A percentile compares a stretch with the other conserved stretches of the same genome.
Conservation (phyloP, 2,797 vertebrate genomes). For the Schizothorax lantsangensis region DNA sequence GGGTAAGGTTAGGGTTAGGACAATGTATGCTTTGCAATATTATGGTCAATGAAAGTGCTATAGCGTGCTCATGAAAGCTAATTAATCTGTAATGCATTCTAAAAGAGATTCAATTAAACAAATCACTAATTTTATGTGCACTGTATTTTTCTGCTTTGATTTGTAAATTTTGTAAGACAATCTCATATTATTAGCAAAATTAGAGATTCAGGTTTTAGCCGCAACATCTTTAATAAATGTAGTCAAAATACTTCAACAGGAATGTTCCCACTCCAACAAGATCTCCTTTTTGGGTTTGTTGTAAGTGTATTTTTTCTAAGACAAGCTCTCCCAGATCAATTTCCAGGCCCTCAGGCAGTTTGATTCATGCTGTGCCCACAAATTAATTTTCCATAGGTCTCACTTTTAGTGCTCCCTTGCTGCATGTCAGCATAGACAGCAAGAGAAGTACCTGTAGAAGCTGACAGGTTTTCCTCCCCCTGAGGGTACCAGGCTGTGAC, state of each 20-base stretch:
- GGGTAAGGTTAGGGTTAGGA: not conserved
- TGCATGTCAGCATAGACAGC: conserved; percentile 67
- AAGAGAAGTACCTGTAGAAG: conserved; percentile 64
- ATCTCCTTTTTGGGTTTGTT: conserved; percentile 19
- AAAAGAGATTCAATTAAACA: not conserved
- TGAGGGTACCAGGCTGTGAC: conserved; percentile 50
- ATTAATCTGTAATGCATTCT: not conserved
- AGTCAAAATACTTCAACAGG: not conserved
- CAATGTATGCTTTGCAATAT: not conserved
- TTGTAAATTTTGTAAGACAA: not conserved
- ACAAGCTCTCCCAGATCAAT: conserved; percentile 58
- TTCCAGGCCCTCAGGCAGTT: conserved; percentile 60
- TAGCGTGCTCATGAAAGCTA: not conserved
- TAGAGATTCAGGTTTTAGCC: not conserved
- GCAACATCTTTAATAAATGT: not conserved
- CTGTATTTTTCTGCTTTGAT: not conserved
- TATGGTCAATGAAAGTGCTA: not conserved
- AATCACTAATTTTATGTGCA: not conserved
- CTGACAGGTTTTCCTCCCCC: conserved; percentile 70
- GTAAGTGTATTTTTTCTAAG: conserved; percentile 24
- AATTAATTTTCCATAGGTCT: conserved; percentile 72
- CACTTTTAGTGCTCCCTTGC: conserved; percentile 71
- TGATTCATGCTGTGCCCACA: conserved; percentile 71
- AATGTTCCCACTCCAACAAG: not conserved
- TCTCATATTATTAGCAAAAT: not conserved